Conservation (phyloP, 2,113 vertebrate genomes). For the Cyanoliseus patagonus region DNA sequence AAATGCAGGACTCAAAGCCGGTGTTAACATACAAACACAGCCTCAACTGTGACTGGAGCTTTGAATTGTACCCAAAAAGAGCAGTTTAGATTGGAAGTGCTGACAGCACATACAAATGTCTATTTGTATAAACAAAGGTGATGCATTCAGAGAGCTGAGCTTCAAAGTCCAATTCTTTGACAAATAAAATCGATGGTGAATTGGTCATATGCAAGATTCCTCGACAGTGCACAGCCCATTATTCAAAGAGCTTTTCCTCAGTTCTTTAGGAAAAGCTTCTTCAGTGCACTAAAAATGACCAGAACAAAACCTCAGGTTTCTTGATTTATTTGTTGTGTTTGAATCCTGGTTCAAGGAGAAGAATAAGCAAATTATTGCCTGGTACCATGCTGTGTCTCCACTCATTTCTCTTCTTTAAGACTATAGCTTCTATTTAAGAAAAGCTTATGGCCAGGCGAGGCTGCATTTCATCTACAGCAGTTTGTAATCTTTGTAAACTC, state of each 20-base stretch:
- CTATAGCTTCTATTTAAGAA: not conserved
- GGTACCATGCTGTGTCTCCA: not conserved
- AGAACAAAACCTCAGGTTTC: not conserved
- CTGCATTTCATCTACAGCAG: not conserved
- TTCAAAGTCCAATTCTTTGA: not conserved
- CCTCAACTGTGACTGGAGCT: not conserved
- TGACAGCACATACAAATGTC: not conserved
- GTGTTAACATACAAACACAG: not conserved
- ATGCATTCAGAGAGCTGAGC: not conserved
- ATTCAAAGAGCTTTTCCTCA: not conserved
- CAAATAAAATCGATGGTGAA: not conserved
- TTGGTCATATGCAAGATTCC: not conserved
- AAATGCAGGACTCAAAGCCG: not conserved
- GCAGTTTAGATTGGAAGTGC: not conserved
- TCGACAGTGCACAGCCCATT: not conserved
- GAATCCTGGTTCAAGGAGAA: not conserved
- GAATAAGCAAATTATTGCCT: not conserved
- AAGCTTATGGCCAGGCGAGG: not conserved
- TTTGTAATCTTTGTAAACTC: not conserved
- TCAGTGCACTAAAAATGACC: not conserved
- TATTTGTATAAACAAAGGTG: not conserved
- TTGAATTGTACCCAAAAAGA: not conserved
- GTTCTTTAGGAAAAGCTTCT: not conserved
- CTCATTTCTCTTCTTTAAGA: not conserved
- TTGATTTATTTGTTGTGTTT: not conserved